Base-by-base conservation (phyloP, 2,797 vertebrate species). In the Sebastes kiyomatsui region DNA sequence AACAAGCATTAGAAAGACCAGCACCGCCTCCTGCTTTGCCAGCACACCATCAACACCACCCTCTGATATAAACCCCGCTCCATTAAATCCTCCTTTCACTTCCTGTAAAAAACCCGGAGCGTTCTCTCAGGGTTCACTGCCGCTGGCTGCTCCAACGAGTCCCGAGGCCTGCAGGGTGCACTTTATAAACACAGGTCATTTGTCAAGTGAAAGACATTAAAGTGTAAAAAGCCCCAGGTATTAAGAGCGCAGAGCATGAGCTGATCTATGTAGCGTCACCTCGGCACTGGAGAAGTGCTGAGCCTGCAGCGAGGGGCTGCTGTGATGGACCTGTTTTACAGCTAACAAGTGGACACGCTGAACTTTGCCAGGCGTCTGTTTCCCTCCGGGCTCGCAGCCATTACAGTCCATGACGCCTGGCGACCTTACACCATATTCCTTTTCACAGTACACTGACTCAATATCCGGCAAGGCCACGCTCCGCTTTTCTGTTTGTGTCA, bases 131-230 rank as follows among this genome's bases (percentile, higher is more conserved):
- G 55, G 55, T 65, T 72, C 75, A 1, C 1, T 4, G 59, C 81
- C 42, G 2, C 35, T 13, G 54, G 68, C 75, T 33, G 38, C 82
- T 74, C 74, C 20, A 70, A 38, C 28, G 6, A 67, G 67, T 67
- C 70, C 27, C 4, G 16, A 10, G 67, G 75, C 79, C 68, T 23
- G 56, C 3, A 25, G 72, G 72, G 68, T 49, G n/a, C 65, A 35
- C 84, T 80, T 79, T 42, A 82, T 81, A 71, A 90, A 85, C 84
- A 72, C 75, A 33, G 86, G 72, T 91, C 84, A 59, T 92, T 85
- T 84, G 80, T 89, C 90, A 91, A 81, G 62, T 59, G 81, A 76
- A 75, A 80, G 80, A 84, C 78, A 75, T 87, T 86, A 87, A 82
- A 84, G 84, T 72, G 84, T 80, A 72, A 85, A 83, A 86, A 38